phyloP scores from a whole-genome alignment of 2,113 vertebrate species.

The Stigmatopora argus region DNA sequence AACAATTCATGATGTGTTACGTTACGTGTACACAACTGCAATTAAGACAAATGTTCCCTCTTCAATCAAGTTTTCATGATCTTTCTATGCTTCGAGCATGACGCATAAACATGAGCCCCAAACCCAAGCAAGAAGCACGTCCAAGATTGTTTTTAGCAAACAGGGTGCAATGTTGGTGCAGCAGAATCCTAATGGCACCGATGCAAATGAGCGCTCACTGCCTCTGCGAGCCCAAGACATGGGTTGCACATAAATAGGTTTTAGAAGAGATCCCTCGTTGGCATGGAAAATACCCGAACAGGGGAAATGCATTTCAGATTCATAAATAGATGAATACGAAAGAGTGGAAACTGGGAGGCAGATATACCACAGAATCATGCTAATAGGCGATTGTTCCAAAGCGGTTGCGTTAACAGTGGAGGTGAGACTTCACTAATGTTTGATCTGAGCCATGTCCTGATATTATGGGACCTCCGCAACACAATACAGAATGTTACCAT shows the following conservation, averaged over 20 bases:
- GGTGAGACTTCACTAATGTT: background rate
- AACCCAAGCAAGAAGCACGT: slow-evolving; percentile 32
- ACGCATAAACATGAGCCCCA: slow-evolving; percentile 17
- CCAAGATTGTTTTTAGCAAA: slow-evolving; percentile 1
- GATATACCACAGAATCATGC: background rate
- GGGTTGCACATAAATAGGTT: slow-evolving; percentile 31
- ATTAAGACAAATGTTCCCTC: background rate
- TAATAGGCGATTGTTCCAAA: background rate
- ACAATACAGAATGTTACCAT: background rate
- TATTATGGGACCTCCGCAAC: background rate
- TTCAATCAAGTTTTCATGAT: background rate
- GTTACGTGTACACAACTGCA: background rate
- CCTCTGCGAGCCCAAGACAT: slow-evolving; percentile 26
- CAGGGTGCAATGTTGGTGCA: slow-evolving; percentile 9
- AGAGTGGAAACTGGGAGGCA: background rate
- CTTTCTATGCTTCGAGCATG: slow-evolving; percentile 1
- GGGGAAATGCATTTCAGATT: slow-evolving; percentile 26
- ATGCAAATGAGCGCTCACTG: slow-evolving; percentile 26
- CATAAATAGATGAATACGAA: slow-evolving; percentile 26
- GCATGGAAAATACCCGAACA: slow-evolving; percentile 21
- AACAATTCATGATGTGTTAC: background rate
- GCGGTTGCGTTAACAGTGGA: background rate
- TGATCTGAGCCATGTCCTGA: background rate
- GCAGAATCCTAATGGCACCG: slow-evolving; percentile 6
- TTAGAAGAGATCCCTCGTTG: slow-evolving; percentile 12